Percentiles rank a stretch among this genome's conserved stretches.
Conservation (phyloP, 2,797 vertebrate species). For the Rhabdomys pumilio region DNA sequence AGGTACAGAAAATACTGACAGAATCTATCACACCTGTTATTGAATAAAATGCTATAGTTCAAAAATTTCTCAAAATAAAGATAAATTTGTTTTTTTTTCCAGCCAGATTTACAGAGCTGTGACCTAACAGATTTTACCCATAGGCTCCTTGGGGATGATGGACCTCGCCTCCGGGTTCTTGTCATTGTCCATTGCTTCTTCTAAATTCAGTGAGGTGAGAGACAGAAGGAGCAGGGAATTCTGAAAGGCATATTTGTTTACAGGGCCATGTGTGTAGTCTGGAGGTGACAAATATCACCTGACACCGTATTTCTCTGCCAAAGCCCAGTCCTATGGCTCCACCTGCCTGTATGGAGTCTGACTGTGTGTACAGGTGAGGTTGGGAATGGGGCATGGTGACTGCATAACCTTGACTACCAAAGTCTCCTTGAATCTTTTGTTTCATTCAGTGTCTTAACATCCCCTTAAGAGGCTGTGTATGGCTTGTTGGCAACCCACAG, state of each 20-base stretch:
- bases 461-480: background rate
- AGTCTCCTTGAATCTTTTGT: background rate
- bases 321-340: background rate
- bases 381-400: background rate
- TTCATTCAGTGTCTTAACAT: background rate
- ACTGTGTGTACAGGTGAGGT: background rate
- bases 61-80: conserved; percentile 56
- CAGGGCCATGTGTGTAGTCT: conserved; percentile 54
- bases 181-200: background rate
- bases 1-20: background rate
- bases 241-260: background rate
- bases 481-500: background rate
- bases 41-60: conserved; percentile 34
- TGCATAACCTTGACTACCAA: background rate
- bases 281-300: background rate
- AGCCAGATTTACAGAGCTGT: background rate
- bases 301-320: background rate
- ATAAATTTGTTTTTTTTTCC: background rate
- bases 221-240: background rate
- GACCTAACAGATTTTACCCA: background rate
- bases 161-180: background rate
- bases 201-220: background rate
- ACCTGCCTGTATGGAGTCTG: background rate
- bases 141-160: background rate
- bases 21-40: background rate